A percentile compares a stretch with the other conserved stretches of the same genome.
Conservation (phyloP, 2,113 vertebrate genomes). For the Ailuropoda melanoleuca region DNA sequence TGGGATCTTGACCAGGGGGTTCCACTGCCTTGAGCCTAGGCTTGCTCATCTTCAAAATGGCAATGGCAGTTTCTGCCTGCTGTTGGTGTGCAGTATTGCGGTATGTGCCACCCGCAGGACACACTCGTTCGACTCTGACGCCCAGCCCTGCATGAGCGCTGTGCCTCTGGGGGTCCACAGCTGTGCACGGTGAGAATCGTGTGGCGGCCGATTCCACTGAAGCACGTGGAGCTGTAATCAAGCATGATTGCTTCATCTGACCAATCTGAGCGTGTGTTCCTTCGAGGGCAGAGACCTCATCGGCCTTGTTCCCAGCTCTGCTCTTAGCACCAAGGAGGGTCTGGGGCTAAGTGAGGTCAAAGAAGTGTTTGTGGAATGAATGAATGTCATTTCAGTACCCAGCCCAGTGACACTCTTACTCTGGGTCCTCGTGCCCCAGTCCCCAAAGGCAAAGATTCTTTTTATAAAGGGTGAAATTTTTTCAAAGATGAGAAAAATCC, state of each 20-base stretch:
- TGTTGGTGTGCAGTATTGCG: neutral
- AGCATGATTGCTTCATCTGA: accelerated
- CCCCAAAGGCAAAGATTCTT: neutral
- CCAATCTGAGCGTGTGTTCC: accelerated
- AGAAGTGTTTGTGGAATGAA: neutral
- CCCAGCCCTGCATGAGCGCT: no score
- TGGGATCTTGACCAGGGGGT: neutral
- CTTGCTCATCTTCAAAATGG: neutral
- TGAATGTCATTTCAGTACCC: neutral
- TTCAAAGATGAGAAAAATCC: neutral
- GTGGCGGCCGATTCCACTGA: accelerated
- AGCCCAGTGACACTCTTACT: accelerated
- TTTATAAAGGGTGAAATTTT: neutral
- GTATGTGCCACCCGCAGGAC: neutral
- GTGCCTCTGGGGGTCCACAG: accelerated
- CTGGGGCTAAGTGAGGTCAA: neutral
- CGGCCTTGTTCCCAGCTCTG: accelerated
- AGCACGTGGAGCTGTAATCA: accelerated
- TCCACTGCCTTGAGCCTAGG: accelerated
- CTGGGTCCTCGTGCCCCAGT: neutral
- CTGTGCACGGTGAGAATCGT: accelerated
- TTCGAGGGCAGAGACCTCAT: accelerated
- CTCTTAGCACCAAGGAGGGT: neutral
- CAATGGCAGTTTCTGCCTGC: accelerated
- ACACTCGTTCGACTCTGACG: accelerated